Base-by-base conservation (phyloP, 1,140 invertebrate genomes). In the Sweltsa coloradensis region DNA sequence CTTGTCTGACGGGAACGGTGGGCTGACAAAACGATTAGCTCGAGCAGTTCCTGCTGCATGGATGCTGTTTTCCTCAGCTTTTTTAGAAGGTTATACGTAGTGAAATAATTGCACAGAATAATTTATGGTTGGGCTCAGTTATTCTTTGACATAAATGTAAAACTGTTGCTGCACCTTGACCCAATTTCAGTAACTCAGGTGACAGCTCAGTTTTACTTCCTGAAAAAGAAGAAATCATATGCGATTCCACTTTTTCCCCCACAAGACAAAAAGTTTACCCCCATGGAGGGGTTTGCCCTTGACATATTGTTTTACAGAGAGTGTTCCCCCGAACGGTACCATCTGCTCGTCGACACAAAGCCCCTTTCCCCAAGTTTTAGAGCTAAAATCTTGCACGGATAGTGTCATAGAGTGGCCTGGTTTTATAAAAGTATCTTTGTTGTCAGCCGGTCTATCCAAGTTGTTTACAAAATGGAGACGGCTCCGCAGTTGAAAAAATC, bases 1-100 rank as follows among this genome's bases (percentile, higher is more conserved):
- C 59, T 61, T 64, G 29, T 66, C 64, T 47, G 44, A 53, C 40
- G 57, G 34, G 14, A 66, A 45, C 31, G 59, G 54, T 50, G 57
- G 57, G 6, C 57, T 61, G 41, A 29, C 31, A 49, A 65, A 64
- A 55, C 57, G 59, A 49, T 64, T 61, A 21, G 60, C 48, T 53
- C 57, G 53, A 44, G 55, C 51, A 48, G 59, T 63, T 44, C 60
- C 54, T 37, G 58, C 53, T 48, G 63, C 61, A 59, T 57, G 58
- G 50, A 66, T 60, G 18, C 58, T 54, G 56, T 53, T 60, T n/a
- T 48, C 55, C 60, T 58, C 22, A 66, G 43, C 42, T 54, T 51
- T 57, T 64, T 55, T 40, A 66, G 47, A 18, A 67, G 24, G 49
- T 61, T 49, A 51, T 60, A 63, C 5, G 57, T 59, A n/a, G 58